Evolutionary conservation across 2,113 vertebrate species (phyloP).

Genomic region (Phalacrocorax brasilianus): DNA sequence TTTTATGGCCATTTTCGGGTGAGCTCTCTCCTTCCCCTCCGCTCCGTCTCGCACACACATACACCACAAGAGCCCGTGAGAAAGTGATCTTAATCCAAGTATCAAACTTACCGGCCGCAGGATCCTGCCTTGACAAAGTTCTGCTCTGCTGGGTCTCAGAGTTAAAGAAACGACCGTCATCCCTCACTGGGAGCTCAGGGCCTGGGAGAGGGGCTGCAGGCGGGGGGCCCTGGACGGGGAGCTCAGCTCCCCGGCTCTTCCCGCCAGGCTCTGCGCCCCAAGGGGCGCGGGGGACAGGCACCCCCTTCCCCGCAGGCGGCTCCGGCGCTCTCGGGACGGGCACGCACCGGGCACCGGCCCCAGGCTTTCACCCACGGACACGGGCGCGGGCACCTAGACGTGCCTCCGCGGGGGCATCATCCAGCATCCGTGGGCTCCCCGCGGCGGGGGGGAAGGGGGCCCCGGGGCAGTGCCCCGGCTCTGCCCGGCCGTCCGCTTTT

Average conservation of each 20-base stretch:
- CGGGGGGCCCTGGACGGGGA: background rate
- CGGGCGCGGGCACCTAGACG: background rate
- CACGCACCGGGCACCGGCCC: background rate
- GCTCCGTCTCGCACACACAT: background rate
- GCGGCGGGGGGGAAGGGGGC: background rate
- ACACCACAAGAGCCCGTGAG: background rate
- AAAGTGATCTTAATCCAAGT: background rate
- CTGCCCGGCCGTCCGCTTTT: background rate
- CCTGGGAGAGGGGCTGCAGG: background rate
- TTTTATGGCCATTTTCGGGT: background rate
- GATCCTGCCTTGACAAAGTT: background rate
- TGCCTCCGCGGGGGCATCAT: background rate
- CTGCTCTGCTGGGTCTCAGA: background rate
- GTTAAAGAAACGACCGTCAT: background rate
- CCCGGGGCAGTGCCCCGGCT: background rate
- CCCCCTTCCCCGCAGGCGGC: background rate
- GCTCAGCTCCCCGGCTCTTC: background rate
- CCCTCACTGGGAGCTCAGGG: background rate
- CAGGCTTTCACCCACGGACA: background rate
- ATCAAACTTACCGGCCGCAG: conserved; percentile 9
- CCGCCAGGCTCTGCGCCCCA: background rate
- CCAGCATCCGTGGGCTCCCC: background rate
- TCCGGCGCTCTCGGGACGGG: background rate
- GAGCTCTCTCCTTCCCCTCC: background rate
- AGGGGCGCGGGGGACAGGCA: background rate